Percentiles rank a stretch among this genome's conserved stretches.
These are phyloP conservation scores for Paracentrotus lividus DNA, from an alignment of 53 echinoderm and acorn worm species.

Conservation along the genomic window DNA sequence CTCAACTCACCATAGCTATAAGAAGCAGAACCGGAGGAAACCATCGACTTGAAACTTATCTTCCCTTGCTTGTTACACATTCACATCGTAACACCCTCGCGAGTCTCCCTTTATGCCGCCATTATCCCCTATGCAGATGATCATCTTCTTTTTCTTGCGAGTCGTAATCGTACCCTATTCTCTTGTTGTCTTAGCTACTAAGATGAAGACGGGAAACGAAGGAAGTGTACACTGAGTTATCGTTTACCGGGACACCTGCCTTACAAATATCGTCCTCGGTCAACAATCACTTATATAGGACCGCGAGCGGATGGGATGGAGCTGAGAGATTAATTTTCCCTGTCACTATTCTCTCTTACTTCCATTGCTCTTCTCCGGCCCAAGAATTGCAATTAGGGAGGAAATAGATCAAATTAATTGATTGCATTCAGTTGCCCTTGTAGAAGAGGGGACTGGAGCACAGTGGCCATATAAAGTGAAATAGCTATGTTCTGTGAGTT, in stretches of 20 bases:
- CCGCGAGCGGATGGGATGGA: neutral
- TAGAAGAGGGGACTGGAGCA: neutral
- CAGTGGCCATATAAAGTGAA: neutral
- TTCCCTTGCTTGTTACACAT: conserved; percentile 11
- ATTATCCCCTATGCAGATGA: neutral
- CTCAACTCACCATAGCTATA: neutral
- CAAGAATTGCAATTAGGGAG: neutral
- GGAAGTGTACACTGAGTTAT: conserved; percentile 51
- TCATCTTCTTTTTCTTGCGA: conserved; percentile 34
- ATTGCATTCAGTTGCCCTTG: neutral
- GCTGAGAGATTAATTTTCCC: conserved; percentile 24
- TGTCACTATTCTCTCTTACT: conserved; percentile 23
- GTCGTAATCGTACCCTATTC: conserved; percentile 22
- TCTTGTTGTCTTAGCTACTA: neutral
- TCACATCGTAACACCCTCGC: neutral
- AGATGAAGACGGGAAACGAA: conserved; percentile 52
- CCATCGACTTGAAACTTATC: neutral
- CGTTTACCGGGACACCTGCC: conserved; percentile 54
- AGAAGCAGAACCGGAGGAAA: neutral
- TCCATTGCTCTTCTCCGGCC: neutral
- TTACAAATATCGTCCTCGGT: conserved; percentile 45
- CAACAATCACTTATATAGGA: conserved; percentile 43
- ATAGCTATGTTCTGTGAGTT: neutral
- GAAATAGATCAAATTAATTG: neutral
- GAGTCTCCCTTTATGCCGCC: neutral